Evolutionary conservation across 1,140 invertebrate genomes (phyloP), one percentile per base, ranked within the genome.

Genomic region (Drosophila saltans): DNA sequence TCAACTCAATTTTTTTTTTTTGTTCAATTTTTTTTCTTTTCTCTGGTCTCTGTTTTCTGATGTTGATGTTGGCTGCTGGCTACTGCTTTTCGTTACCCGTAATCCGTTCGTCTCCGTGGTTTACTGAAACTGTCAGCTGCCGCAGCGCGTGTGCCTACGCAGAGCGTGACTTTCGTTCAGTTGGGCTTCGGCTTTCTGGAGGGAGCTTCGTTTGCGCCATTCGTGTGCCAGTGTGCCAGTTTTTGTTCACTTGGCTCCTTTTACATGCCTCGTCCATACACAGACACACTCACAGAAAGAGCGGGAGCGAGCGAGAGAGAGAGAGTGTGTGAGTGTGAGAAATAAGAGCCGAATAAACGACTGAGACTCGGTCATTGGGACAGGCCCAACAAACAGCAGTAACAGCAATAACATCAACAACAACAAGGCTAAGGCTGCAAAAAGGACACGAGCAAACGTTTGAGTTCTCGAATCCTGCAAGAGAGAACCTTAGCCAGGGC

Each of bases 31-130:
- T 10, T 59, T 40, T 61, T 10, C 40, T 40, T 62, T 33, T 30
- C 10, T 48, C 9, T 40, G 58, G 43, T 33, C 30, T 33, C 30
- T 48, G 43, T 21, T 36, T n/a, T 60, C 57, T 59, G 33, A 36
- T 60, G 33, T 60, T 41, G 58, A 40, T 40, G 24, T 63, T 48
- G 43, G 43, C 26, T 61, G 56, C 33, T 72, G 40, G 21, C 28
- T 73, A 57, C 66, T 69, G 78, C 75, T 85, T 62, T 85, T 78
- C 56, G 74, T 91, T 91, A 91, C 90, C 90, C 90, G 90, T 85
- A 91, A 89, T 88, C 83, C 90, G 90, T 91, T 90, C 90, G 85
- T 85, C 90, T 91, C 90, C 83, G 86, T 91, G 90, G 90, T 91
- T 91, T 90, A 91, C 90, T 91, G 84, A 91, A 91, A 91, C 90